Evolutionary conservation across 2,113 vertebrate genomes (phyloP), one percentile per base, ranked within the genome.

Genomic region (Barbus barbus): DNA sequence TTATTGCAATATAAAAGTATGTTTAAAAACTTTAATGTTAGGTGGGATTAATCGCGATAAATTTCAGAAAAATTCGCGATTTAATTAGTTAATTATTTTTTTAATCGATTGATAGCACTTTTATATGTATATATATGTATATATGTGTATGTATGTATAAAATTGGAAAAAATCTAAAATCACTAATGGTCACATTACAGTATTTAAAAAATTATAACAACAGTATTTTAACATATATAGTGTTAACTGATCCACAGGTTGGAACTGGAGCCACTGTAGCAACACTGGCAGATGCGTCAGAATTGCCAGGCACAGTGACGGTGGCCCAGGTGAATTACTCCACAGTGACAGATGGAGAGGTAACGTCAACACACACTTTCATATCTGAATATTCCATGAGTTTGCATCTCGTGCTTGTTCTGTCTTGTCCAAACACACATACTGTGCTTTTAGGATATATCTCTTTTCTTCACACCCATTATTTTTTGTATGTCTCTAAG

Each of bases 321-420:
- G 98, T 99, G 2, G 97, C 98, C 18, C 98, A 99, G 82, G 98
- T 99, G 82, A 99, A 99, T 90, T 99, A 98, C 3, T 96, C 98
- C 1, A 97, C 98, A 0, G 97, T 99, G 44, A 92, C 95, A 0
- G 97, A 98, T 26, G 97, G 97, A 84, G 97, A 99, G 96, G 98
- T 99, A 95, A 20, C 1, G 2, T 58, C 12, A 56, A 24, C 60
- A 41, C 46, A 38, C 3, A 31, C 20, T 53, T 36, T 24, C 67
- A 12, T 36, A 46, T 44, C 24, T 60, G 11, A 77, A 38, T 76
- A 74, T 63, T 46, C 12, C n/a, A 20, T 58, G 1, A 33, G 7
- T 5, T 73, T n/a, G 1, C 13, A 26, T 22, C 61, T 38, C 41
- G 14, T 4, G 16, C 48, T 20, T 31, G 46, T 31, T 6, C 9